These are phyloP conservation scores for Rousettus madagascariensis DNA, from an alignment of 2,797 vertebrate species.

Conservation along the genomic window DNA sequence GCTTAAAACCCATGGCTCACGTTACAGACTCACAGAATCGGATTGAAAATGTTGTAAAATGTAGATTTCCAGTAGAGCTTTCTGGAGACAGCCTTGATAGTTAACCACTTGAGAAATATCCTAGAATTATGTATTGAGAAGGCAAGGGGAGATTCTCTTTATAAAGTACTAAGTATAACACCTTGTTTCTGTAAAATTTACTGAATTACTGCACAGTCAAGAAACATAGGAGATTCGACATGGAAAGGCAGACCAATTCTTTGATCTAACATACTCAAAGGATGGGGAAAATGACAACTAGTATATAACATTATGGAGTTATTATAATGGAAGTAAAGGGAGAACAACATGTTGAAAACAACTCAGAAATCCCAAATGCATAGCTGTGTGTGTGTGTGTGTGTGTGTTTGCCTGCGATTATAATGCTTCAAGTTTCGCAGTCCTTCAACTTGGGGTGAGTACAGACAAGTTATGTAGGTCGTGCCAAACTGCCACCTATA, in stretches of 20 bases:
- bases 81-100: background rate
- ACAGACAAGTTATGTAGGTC: background rate
- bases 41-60: background rate
- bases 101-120: background rate
- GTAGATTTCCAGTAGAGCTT: background rate
- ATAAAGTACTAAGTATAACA: background rate
- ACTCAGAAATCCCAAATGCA: background rate
- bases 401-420: background rate
- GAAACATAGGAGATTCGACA: background rate
- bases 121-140: background rate
- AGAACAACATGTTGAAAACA: background rate
- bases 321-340: background rate
- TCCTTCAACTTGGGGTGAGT: background rate
- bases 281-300: background rate
- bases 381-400: background rate
- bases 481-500: conserved; percentile 30
- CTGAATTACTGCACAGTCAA: background rate
- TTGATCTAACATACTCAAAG: background rate
- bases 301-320: background rate
- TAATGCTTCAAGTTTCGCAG: background rate
- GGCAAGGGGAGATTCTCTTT: background rate
- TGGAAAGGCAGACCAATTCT: background rate
- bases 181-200: background rate
- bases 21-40: background rate
- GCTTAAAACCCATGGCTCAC: background rate